A percentile compares a stretch with the other conserved stretches of the same genome.
Evolutionary conservation across 2,113 vertebrate species (phyloP).

Genomic region (Lathamus discolor): DNA sequence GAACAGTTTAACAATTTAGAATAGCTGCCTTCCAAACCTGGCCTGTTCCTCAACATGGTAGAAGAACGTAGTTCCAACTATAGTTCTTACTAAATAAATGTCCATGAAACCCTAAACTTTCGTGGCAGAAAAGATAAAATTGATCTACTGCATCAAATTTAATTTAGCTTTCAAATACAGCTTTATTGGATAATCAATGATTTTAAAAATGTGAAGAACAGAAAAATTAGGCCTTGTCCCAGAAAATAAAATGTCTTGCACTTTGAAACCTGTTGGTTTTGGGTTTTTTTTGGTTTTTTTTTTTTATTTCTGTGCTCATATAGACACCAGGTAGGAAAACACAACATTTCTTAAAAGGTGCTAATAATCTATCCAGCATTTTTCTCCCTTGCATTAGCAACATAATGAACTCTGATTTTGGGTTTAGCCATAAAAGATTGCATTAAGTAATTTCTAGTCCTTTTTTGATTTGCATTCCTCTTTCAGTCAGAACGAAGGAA

Average conservation of each 20-base stretch:
- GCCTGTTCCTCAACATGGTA: accelerated
- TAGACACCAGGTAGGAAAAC: background rate
- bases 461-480: background rate
- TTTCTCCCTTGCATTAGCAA: background rate
- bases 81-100: background rate
- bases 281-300: background rate
- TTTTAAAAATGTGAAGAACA: background rate
- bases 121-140: background rate
- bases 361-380: background rate
- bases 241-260: background rate
- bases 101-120: background rate
- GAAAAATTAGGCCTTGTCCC: background rate
- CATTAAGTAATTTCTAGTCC: background rate
- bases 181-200: background rate
- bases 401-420: background rate
- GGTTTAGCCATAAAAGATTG: background rate
- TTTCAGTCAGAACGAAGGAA: background rate
- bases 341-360: background rate
- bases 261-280: accelerated
- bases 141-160: background rate
- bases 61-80: background rate
- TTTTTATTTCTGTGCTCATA: background rate
- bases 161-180: background rate
- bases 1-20: background rate
- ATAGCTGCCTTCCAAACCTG: background rate